A percentile compares a stretch with the other conserved stretches of the same genome.
phyloP scores from a whole-genome alignment of 2,888 invertebrate species.

The Epinotia nisella region DNA sequence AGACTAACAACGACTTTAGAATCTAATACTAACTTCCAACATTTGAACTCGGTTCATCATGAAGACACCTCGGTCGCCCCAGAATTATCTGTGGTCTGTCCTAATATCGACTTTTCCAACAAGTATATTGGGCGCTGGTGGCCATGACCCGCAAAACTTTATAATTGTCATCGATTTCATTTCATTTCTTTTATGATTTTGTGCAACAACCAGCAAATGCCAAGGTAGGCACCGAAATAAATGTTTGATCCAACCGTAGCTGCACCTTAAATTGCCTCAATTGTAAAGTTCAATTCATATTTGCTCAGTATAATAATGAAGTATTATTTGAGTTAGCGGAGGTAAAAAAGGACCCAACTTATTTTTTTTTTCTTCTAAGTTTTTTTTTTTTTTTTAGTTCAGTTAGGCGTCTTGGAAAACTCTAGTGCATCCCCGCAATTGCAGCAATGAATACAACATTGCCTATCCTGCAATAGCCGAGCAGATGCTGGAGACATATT shows the following conservation, averaged over 20 bases:
- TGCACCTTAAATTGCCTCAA: background rate
- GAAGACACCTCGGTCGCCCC: background rate
- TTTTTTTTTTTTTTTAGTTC: too few relatives aligned
- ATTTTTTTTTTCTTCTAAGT: too few relatives aligned
- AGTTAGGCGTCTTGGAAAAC: too few relatives aligned
- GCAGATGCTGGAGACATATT: too few relatives aligned
- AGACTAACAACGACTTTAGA: background rate
- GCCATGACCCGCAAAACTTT: background rate
- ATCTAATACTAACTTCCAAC: background rate
- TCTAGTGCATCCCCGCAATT: too few relatives aligned
- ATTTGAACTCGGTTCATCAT: background rate
- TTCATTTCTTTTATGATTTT: background rate
- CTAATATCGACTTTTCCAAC: background rate
- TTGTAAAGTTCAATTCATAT: too few relatives aligned
- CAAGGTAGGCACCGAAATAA: background rate
- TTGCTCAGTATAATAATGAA: too few relatives aligned
- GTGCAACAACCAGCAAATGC: background rate
- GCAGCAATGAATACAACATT: too few relatives aligned
- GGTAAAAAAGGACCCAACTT: too few relatives aligned
- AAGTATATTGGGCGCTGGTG: background rate
- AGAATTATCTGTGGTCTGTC: too few relatives aligned
- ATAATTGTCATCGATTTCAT: background rate
- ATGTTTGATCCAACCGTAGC: background rate
- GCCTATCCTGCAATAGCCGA: too few relatives aligned
- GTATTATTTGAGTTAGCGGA: too few relatives aligned